Base-by-base conservation (phyloP, 2,888 invertebrate species). In the Lycaena phlaeas region DNA sequence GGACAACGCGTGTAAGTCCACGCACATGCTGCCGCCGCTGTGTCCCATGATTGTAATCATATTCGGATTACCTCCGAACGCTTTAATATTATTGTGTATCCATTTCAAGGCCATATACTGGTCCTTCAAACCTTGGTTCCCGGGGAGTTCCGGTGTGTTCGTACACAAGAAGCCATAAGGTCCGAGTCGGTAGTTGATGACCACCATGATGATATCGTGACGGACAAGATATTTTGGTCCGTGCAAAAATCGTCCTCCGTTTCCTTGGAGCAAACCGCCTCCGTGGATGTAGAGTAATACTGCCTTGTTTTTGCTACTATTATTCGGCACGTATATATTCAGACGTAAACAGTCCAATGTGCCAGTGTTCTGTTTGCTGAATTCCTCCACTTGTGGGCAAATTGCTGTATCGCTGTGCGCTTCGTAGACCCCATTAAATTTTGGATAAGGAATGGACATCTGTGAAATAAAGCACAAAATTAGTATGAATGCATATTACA, bases 171-270 rank as follows among this genome's bases (percentile, higher is more conserved):
- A 53, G 3, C 53, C 53, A 22, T 45, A 51, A 4, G 42, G 37
- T 3, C 51, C 72, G 1, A 75, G 55, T 41, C 78, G 61, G 42
- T 70, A 77, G 48, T 78, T 78, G 3, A 77, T 43, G 1, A 76
- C 74, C 1, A 63, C 56, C 6, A 55, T 22, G 7, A 57, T 55
- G 1, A 57, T 42, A 25, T 54, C 51, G 31, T 55, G 38, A 4
- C 34, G 26, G 17, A 36, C 25, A 3, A 39, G 10, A 10, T 29
- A 30, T 15, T 30, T 14, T 2, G 30, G 38, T 9, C 25, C 29
- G 22, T 22, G 18, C 12, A 34, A 1, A 22, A 22, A 14, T 14
- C n/a, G 22, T n/a, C 3, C 14, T 3, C 25, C 29, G 3, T 9
- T 18, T 10, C 38, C 38, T 22, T 25, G 29, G 14, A n/a, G 10